A percentile compares a stretch with the other conserved stretches of the same genome.
These are phyloP conservation scores for Andrena camellia DNA, from an alignment of 2,888 invertebrate species.

Conservation along the genomic window DNA sequence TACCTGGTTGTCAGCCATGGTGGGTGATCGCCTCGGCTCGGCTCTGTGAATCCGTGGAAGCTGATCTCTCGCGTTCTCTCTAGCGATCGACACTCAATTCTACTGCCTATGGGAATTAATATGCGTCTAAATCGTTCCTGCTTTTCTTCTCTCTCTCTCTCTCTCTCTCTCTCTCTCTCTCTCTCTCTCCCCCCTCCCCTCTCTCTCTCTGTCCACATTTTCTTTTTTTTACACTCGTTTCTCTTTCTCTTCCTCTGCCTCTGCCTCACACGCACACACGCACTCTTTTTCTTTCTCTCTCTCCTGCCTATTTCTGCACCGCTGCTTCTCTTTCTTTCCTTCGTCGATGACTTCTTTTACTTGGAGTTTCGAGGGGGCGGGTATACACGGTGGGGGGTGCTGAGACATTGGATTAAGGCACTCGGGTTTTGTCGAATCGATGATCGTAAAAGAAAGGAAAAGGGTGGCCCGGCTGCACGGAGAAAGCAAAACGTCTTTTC, in stretches of 20 bases:
- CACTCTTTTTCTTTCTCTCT: constrained; percentile 25
- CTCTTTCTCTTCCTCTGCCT: constrained; percentile 30
- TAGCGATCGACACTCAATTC: constrained; percentile 74
- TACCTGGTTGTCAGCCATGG: constrained; percentile 66
- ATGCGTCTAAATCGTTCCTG: constrained; percentile 72
- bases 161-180: constrained; percentile 16
- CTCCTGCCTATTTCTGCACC: constrained; percentile 15
- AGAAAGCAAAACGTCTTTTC: constrained; percentile 47
- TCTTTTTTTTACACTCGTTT: constrained; percentile 23
- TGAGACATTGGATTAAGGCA: constrained; percentile 77
- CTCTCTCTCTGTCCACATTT: constrained; percentile 9
- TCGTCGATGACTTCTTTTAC: constrained; percentile 19
- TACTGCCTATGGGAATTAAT: constrained; percentile 75
- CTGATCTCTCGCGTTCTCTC: constrained; percentile 60
- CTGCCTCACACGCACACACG: constrained; percentile 47
- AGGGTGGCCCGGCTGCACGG: constrained; percentile 57
- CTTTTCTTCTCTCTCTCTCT: constrained; percentile 51
- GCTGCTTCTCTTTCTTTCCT: constrained; percentile 18
- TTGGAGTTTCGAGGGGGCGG: constrained; percentile 1
- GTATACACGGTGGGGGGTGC: constrained; percentile 29
- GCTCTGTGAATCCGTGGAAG: constrained; percentile 46
- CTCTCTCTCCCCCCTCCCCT: too few species aligned
- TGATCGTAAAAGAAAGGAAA: constrained; percentile 46
- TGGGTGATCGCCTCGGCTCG: constrained; percentile 41
- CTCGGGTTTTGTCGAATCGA: constrained; percentile 75